phyloP scores from a whole-genome alignment of 2,888 invertebrate species.

The Agrenia bidenticulata region DNA sequence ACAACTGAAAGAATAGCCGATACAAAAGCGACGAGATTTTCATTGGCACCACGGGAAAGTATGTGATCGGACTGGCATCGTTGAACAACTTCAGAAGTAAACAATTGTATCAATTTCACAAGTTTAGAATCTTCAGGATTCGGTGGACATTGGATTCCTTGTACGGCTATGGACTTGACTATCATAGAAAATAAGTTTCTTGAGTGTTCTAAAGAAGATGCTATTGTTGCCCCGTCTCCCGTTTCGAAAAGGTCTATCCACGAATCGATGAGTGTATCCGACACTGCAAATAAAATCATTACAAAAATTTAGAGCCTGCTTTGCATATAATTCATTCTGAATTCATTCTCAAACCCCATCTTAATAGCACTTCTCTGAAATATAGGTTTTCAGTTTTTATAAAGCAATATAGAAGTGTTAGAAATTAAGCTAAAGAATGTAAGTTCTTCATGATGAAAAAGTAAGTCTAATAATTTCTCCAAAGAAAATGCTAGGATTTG shows the following conservation, averaged over 20 bases:
- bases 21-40: slow-evolving; percentile 46
- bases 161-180: slow-evolving; percentile 49
- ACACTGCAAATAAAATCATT: slow-evolving; percentile 44
- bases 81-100: slow-evolving; percentile 51
- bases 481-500: too few relatives aligned
- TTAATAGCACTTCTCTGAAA: too few relatives aligned
- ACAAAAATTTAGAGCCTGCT: too few relatives aligned
- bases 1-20: slow-evolving; percentile 46
- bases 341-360: not conserved
- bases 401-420: too few relatives aligned
- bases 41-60: slow-evolving; percentile 47
- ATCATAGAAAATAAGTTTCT: slow-evolving; percentile 51
- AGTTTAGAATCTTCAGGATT: slow-evolving; percentile 49
- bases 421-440: too few relatives aligned
- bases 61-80: slow-evolving; percentile 49
- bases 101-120: slow-evolving; percentile 49
- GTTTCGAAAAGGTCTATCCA: slow-evolving; percentile 53
- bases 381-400: too few relatives aligned
- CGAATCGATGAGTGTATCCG: slow-evolving; percentile 49
- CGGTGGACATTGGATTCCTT: slow-evolving; percentile 42
- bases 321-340: not conserved
- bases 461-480: too few relatives aligned
- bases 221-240: slow-evolving; percentile 50
- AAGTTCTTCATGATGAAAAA: too few relatives aligned
- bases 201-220: slow-evolving; percentile 49